Evolutionary conservation across 2,797 vertebrate species (phyloP).

Genomic region (Hafferia zeledoni): DNA sequence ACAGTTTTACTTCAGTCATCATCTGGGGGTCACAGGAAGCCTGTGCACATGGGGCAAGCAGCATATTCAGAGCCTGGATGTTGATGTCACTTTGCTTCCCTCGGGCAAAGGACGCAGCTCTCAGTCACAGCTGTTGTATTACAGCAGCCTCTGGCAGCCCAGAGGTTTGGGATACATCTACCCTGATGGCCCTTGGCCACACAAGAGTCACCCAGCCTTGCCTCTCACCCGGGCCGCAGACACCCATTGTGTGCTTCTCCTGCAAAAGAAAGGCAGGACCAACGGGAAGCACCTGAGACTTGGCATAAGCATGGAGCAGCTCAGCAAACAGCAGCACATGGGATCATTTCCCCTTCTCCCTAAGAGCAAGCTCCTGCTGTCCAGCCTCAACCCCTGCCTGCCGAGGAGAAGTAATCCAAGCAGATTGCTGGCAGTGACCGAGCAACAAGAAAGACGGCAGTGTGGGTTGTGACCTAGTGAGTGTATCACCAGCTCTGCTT

Average conservation of each 20-base stretch:
- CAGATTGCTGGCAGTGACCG: neutral
- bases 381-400: neutral
- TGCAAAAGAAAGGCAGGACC: neutral
- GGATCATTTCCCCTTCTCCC: neutral
- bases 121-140: neutral
- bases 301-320: rapidly evolving
- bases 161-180: neutral
- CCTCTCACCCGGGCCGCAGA: neutral
- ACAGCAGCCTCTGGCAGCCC: neutral
- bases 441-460: neutral
- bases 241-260: neutral
- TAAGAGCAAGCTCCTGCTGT: rapidly evolving
- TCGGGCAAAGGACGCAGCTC: neutral
- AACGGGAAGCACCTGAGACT: rapidly evolving
- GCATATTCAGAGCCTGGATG: neutral
- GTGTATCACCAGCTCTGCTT: neutral
- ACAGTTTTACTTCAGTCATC: neutral
- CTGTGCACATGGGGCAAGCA: rapidly evolving
- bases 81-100: neutral
- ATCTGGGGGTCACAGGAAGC: neutral
- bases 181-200: neutral
- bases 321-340: rapidly evolving
- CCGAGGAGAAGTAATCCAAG: neutral
- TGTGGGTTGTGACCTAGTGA: neutral
- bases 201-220: neutral